Evolutionary conservation across 2,888 invertebrate species (phyloP).

Genomic region (Synanthedon andrenaeformis): DNA sequence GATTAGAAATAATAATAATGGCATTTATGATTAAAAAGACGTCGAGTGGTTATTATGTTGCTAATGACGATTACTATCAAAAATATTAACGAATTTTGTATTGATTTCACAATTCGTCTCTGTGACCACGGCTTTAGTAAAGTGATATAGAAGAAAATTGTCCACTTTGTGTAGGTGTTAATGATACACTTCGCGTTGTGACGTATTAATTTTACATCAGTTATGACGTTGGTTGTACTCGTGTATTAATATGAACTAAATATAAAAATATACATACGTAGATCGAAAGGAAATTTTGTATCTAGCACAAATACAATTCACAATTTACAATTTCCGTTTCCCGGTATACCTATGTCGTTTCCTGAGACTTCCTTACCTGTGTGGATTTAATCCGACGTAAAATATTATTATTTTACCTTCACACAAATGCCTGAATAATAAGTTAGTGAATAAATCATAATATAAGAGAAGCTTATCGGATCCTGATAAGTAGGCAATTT

Average conservation of each 20-base stretch:
- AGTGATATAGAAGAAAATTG: background rate
- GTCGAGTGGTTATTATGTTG: no score
- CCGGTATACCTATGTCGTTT: background rate
- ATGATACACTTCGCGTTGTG: background rate
- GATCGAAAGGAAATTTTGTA: conserved; percentile 2
- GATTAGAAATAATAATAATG: no score
- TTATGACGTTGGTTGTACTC: background rate
- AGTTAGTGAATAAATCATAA: background rate
- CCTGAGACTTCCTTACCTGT: background rate
- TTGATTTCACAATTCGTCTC: background rate
- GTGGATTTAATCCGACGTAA: background rate
- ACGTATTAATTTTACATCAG: background rate
- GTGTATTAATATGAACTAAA: background rate
- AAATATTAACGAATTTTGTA: no score
- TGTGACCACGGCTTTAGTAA: background rate
- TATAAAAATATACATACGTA: conserved; percentile 8
- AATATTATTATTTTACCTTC: background rate
- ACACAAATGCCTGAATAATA: background rate
- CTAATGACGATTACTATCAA: no score
- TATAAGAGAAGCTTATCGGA: background rate
- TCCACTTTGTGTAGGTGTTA: background rate
- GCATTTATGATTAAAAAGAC: no score
- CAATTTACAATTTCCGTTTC: background rate
- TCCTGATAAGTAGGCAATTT: background rate
- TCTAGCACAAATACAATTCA: no score